Conservation (phyloP, 2,888 invertebrate genomes). For the Emmelina monodactyla region DNA sequence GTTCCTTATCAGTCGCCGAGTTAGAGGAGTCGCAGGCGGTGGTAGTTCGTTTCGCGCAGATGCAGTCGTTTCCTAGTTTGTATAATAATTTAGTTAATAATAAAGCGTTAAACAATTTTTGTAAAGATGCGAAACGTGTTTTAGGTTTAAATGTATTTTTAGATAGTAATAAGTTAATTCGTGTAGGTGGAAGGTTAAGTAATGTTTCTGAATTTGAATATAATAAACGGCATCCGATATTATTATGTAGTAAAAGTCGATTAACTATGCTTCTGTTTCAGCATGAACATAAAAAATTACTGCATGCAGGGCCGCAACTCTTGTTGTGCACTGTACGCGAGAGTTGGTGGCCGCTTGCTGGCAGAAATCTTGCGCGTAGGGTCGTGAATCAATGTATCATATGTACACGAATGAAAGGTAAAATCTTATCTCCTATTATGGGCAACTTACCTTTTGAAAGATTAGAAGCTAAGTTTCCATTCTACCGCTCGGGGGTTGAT, state of each 20-base stretch:
- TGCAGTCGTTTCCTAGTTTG: no score
- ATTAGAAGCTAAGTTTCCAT: constrained; percentile 14
- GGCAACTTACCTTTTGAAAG: constrained; percentile 16
- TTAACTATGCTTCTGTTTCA: constrained; percentile 1
- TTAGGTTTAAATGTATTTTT: constrained; percentile 3
- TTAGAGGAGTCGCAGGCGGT: background rate
- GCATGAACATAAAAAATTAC: background rate
- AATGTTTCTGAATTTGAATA: constrained; percentile 1
- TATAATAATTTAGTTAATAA: background rate
- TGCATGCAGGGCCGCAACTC: constrained; percentile 3
- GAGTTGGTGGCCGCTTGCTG: no score
- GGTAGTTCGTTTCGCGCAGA: no score
- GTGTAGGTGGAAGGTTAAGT: no score
- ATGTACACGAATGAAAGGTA: constrained; percentile 12
- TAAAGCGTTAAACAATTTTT: background rate
- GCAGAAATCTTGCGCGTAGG: no score
- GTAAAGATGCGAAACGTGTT: background rate
- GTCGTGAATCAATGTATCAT: no score
- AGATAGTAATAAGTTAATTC: background rate
- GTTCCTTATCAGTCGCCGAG: background rate
- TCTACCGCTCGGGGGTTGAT: constrained; percentile 17
- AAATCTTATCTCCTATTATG: constrained; percentile 12
- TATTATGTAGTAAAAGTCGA: no score
- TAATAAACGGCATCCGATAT: constrained; percentile 3
- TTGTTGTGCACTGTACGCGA: background rate